Percentiles rank a stretch among this genome's conserved stretches.
phyloP scores from a whole-genome alignment of 2,888 invertebrate genomes.

The Cacoxenus indagator region DNA sequence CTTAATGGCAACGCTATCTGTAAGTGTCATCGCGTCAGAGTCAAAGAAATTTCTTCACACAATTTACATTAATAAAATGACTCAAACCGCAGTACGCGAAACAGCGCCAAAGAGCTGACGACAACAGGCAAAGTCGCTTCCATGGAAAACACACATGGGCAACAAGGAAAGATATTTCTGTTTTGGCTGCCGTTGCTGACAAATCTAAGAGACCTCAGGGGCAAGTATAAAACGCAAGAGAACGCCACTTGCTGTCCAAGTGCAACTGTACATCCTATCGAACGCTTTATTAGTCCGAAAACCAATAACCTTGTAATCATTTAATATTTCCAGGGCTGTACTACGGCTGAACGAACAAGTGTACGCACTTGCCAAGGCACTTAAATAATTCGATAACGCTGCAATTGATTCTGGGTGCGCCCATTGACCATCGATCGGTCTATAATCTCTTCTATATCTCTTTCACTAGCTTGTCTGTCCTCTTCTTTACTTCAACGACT shows the following conservation, averaged over 20 bases:
- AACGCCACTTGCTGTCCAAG: slow-evolving; percentile 34
- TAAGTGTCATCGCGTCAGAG: no score
- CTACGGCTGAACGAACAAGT: slow-evolving; percentile 28
- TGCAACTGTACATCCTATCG: no score
- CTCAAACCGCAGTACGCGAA: no score
- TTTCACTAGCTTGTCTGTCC: not conserved
- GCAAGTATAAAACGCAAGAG: slow-evolving; percentile 13
- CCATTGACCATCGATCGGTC: slow-evolving; percentile 42
- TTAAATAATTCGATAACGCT: slow-evolving; percentile 36
- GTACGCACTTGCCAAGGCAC: slow-evolving; percentile 41
- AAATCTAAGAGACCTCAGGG: not conserved
- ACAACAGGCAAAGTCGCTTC: no score
- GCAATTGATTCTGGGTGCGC: slow-evolving; percentile 42
- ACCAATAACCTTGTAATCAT: slow-evolving; percentile 49
- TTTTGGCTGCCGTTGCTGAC: not conserved
- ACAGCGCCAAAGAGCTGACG: no score
- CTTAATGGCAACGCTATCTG: no score
- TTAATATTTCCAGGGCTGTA: slow-evolving; percentile 32
- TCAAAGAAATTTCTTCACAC: no score
- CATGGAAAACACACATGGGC: no score
- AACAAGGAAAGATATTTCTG: no score
- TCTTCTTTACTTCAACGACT: slow-evolving; percentile 33
- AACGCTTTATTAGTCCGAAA: slow-evolving; percentile 41
- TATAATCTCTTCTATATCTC: slow-evolving; percentile 42
- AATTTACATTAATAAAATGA: no score